phyloP scores from a whole-genome alignment of 53 echinoderm and acorn worm genomes.

The Actinopyga echinites region DNA sequence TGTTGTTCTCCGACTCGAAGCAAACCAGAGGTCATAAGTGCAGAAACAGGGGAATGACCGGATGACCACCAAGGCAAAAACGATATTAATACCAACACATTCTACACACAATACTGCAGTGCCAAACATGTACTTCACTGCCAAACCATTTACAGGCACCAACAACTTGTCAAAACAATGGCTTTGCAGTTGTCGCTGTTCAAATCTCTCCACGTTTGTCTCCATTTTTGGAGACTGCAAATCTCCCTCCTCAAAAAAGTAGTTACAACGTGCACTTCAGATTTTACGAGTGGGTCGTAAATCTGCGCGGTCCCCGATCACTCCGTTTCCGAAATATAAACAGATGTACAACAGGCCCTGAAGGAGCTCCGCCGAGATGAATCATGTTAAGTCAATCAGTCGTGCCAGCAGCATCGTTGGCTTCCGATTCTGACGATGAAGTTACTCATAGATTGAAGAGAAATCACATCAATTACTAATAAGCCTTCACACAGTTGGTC shows the following conservation, averaged over 20 bases:
- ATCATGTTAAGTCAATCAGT: slow-evolving; percentile 24
- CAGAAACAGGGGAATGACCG: too few species aligned
- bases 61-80: too few species aligned
- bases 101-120: too few species aligned
- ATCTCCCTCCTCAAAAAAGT: background rate
- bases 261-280: slow-evolving; percentile 13
- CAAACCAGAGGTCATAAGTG: too few species aligned
- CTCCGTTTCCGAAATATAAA: slow-evolving; percentile 8
- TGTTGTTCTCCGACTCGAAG: too few species aligned
- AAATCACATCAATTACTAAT: slow-evolving; percentile 28
- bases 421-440: slow-evolving; percentile 24
- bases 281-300: slow-evolving; percentile 33
- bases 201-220: too few species aligned
- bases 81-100: too few species aligned
- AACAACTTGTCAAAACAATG: too few species aligned
- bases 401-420: background rate
- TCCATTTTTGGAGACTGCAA: too few species aligned
- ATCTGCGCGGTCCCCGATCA: background rate
- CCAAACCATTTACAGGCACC: too few species aligned
- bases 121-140: too few species aligned
- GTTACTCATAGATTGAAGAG: slow-evolving; percentile 30
- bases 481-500: background rate
- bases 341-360: slow-evolving; percentile 16
- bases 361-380: slow-evolving; percentile 8
- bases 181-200: too few species aligned